phyloP scores from a whole-genome alignment of 2,888 invertebrate genomes.

The Drosophila hawaiiensis region DNA sequence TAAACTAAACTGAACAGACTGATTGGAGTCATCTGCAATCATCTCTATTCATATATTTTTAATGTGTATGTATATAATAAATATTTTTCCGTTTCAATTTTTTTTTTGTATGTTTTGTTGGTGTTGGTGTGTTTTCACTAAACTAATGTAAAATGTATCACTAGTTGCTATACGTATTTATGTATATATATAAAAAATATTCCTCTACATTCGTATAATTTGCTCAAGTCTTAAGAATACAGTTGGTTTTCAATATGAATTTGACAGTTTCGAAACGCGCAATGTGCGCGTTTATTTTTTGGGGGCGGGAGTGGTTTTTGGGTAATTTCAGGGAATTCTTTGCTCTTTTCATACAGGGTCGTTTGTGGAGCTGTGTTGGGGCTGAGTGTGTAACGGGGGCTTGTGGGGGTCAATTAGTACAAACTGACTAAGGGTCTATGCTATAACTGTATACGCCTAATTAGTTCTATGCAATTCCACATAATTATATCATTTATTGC shows the following conservation, averaged over 20 bases:
- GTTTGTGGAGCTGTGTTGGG: conserved; percentile 17
- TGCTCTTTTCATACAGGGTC: conserved; percentile 49
- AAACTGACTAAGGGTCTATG: conserved; percentile 69
- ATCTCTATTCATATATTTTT: conserved; percentile 29
- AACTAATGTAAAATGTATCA: conserved; percentile 52
- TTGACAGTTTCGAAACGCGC: conserved; percentile 70
- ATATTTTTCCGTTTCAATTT: conserved; percentile 59
- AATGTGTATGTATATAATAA: conserved; percentile 61
- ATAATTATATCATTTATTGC: conserved; percentile 63
- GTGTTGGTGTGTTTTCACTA: conserved; percentile 42
- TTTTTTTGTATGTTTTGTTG: conserved; percentile 39
- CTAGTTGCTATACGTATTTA: conserved; percentile 62
- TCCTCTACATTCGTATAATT: conserved; percentile 77
- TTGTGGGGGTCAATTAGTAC: conserved; percentile 64
- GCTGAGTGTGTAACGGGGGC: conserved; percentile 9
- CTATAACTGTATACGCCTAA: conserved; percentile 46
- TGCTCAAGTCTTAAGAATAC: conserved; percentile 82
- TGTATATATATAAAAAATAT: conserved; percentile 74
- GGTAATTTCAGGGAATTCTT: conserved; percentile 18
- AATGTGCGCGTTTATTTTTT: conserved; percentile 67
- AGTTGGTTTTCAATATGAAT: conserved; percentile 82
- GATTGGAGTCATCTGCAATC: conserved; percentile 54
- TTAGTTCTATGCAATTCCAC: conserved; percentile 42
- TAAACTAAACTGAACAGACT: conserved; percentile 63
- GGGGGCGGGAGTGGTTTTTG: conserved; percentile 14